Base-by-base conservation (phyloP, 2,113 vertebrate species). In the Turdus rufiventris region DNA sequence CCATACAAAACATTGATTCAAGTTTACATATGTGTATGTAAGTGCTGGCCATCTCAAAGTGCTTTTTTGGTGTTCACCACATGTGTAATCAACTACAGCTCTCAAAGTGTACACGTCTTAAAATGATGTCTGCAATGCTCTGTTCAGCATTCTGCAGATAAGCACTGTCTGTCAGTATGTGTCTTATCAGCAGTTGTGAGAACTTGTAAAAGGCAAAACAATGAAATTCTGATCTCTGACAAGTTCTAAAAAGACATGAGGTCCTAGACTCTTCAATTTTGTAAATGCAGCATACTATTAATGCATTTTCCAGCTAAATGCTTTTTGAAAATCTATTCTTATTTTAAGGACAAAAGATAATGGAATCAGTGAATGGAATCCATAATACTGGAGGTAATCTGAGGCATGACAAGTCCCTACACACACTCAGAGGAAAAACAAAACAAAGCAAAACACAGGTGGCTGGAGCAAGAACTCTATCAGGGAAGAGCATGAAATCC, bases 1-100 rank as follows among this genome's bases (percentile, higher is more conserved):
- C 66, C 45, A 33, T 6, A 33, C 0, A 0, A 65, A 71, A 78
- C 45, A 57, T 0, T 34, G 51, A 45, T 33, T 73, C 29, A 21
- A 24, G 20, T 78, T 80, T 31, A 48, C 1, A 0, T 23, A 17
- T 10, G 25, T 24, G 50, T 40, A 6, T 13, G 5, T 10, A 88
- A 76, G 34, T 85, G 25, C n/a, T 82, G 50, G 34, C 20, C 38
- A 74, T 18, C 47, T 51, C 72, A 43, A 73, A 88, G 29, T 36
- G 25, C 12, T 48, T 84, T 86, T 76, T n/a, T 10, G 50, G 51
- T 13, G 18, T 18, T 74, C 47, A 28, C 10, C 14, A 16, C 17
- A 13, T 5, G 4, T 21, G 28, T 28, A 68, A 40, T 9, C 47
- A 50, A 25, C 62, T 66, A 54, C 26, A 29, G 11, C 36, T 38